Conservation (phyloP, 1,140 invertebrate genomes). For the Subanguina moxae region DNA sequence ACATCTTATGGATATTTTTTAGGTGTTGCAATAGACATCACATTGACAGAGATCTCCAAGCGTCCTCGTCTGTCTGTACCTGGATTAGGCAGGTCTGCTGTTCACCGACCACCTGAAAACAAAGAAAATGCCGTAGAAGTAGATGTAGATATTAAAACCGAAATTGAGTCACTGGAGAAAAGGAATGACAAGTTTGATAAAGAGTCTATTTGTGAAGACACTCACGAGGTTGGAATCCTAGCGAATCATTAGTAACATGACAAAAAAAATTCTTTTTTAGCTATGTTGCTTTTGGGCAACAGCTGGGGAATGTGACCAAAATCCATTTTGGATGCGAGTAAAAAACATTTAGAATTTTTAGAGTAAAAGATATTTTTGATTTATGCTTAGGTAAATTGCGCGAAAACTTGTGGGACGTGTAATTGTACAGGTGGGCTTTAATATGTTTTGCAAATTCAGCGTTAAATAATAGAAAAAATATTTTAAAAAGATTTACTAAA, state of each 20-base stretch:
- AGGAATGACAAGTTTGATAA: not conserved
- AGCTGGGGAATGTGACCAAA: constrained; percentile 43
- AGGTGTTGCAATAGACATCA: constrained; percentile 19
- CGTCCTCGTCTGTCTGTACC: not conserved
- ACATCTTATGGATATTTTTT: not conserved
- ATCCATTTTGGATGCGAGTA: constrained; percentile 48
- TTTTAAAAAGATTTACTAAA: too few species aligned
- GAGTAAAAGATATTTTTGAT: too few species aligned
- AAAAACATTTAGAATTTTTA: too few species aligned
- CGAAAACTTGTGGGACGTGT: constrained; percentile 48
- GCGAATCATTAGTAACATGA: not conserved
- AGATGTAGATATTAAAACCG: not conserved
- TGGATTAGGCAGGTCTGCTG: not conserved
- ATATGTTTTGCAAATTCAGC: too few species aligned
- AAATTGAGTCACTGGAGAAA: constrained; percentile 7
- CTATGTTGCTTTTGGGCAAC: constrained; percentile 47
- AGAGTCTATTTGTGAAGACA: constrained; percentile 11
- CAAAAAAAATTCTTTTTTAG: constrained; percentile 21
- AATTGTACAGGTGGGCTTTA: constrained; percentile 33
- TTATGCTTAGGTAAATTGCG: constrained; percentile 28
- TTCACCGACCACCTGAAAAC: not conserved
- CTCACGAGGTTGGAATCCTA: not conserved
- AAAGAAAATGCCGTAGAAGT: not conserved
- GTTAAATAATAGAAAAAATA: too few species aligned
- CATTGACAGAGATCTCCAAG: constrained; percentile 13